These are phyloP conservation scores for Stylophora pistillata DNA, from an alignment of 64 coral and sea anemone genomes.

Conservation along the genomic window DNA sequence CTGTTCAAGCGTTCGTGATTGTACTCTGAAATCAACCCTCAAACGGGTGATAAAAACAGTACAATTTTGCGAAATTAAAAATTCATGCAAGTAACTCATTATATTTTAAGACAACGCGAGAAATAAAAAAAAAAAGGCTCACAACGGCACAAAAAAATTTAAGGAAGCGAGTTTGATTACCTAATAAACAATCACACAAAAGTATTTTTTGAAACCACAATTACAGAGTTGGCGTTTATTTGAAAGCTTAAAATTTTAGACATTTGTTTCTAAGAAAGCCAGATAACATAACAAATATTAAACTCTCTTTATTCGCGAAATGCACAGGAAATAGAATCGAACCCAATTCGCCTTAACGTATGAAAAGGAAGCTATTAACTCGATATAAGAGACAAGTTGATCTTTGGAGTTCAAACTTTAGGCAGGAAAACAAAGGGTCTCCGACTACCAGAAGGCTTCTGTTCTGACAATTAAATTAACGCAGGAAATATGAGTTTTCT, in stretches of 20 bases:
- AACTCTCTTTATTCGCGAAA: conserved; percentile 45
- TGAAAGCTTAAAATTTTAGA: conserved; percentile 35
- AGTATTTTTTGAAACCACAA: conserved; percentile 33
- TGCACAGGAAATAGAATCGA: conserved; percentile 45
- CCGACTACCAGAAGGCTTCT: background rate
- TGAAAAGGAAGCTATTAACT: conserved; percentile 67
- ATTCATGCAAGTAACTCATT: conserved; percentile 49
- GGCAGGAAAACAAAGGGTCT: conserved; percentile 8
- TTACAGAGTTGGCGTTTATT: conserved; percentile 23
- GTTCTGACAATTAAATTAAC: conserved; percentile 7
- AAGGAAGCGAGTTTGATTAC: conserved; percentile 13
- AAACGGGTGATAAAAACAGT: no score
- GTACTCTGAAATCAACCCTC: no score
- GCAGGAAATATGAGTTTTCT: conserved; percentile 29
- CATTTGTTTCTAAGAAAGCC: conserved; percentile 7
- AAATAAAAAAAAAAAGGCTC: conserved; percentile 16
- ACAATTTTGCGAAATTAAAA: conserved; percentile 11
- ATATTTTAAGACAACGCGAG: conserved; percentile 23
- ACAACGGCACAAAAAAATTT: conserved; percentile 4
- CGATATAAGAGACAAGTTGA: conserved; percentile 63
- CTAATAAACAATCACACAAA: conserved; percentile 33
- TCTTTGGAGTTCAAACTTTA: conserved; percentile 45
- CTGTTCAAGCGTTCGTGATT: no score
- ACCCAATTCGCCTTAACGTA: conserved; percentile 41
- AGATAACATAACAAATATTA: conserved; percentile 43